These are phyloP conservation scores for Tetraneura akinire DNA, from an alignment of 1,140 invertebrate genomes.

Conservation along the genomic window DNA sequence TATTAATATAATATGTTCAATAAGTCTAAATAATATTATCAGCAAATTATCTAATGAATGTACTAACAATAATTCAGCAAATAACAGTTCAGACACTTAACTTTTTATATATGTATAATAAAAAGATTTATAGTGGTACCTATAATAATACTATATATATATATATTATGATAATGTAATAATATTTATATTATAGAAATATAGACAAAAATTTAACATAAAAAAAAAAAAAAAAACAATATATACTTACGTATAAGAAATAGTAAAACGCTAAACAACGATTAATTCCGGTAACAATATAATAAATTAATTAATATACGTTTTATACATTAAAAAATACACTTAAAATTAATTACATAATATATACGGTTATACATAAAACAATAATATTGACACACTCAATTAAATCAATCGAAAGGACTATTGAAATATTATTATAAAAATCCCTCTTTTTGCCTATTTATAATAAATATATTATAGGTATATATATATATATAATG, in stretches of 20 bases:
- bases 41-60: slow-evolving; percentile 13
- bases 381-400: slow-evolving; percentile 11
- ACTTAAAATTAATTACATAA: slow-evolving; percentile 1
- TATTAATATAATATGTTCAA: too few relatives aligned
- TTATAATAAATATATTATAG: too few relatives aligned
- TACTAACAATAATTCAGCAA: slow-evolving; percentile 32
- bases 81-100: slow-evolving; percentile 33
- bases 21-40: slow-evolving; percentile 26
- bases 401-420: background rate
- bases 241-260: too few relatives aligned
- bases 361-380: too few relatives aligned
- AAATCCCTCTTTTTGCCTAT: too few relatives aligned
- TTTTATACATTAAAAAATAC: slow-evolving; percentile 20
- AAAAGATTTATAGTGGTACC: background rate
- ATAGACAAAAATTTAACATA: background rate
- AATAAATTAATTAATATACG: slow-evolving; percentile 1
- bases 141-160: background rate
- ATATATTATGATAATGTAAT: slow-evolving; percentile 23
- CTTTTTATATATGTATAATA: slow-evolving; percentile 21
- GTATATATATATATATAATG: background rate
- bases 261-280: slow-evolving; percentile 42
- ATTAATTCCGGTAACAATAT: slow-evolving; percentile 33
- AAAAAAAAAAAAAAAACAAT: slow-evolving; percentile 26
- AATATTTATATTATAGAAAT: slow-evolving; percentile 12
- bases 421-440: too few relatives aligned